A percentile compares a stretch with the other conserved stretches of the same genome.
Evolutionary conservation across 92 coral and sea anemone species (phyloP).

Genomic region (Chrysogorgia sp.): DNA sequence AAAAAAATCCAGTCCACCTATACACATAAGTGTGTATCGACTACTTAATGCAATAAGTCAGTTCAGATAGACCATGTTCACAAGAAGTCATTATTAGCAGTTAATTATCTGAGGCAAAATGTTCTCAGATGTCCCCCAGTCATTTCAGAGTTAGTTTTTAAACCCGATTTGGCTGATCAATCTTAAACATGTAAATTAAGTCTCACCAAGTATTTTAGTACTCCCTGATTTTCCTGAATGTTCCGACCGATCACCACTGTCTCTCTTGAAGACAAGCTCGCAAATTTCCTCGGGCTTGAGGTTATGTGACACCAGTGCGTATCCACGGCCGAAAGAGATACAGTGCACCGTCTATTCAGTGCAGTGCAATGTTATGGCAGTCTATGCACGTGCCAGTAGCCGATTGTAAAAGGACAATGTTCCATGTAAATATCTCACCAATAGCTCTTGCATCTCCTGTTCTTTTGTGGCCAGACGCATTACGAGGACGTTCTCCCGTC

Average conservation of each 20-base stretch:
- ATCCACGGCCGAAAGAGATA: background rate
- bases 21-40: no score
- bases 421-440: constrained; percentile 83
- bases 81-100: no score
- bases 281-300: background rate
- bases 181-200: background rate
- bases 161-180: background rate
- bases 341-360: background rate
- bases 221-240: background rate
- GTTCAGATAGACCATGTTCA: no score
- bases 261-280: background rate
- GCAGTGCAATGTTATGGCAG: background rate
- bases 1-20: no score
- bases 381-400: constrained; percentile 23
- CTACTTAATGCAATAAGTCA: no score
- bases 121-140: no score
- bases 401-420: constrained; percentile 14
- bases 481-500: constrained; percentile 96
- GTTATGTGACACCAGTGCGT: background rate
- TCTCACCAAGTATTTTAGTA: background rate
- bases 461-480: constrained; percentile 99
- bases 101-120: no score
- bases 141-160: no score
- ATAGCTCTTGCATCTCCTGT: constrained; percentile 97
- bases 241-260: background rate